These are phyloP conservation scores for Paedocypris micromegethes DNA, from an alignment of 2,797 vertebrate genomes.

Conservation along the genomic window DNA sequence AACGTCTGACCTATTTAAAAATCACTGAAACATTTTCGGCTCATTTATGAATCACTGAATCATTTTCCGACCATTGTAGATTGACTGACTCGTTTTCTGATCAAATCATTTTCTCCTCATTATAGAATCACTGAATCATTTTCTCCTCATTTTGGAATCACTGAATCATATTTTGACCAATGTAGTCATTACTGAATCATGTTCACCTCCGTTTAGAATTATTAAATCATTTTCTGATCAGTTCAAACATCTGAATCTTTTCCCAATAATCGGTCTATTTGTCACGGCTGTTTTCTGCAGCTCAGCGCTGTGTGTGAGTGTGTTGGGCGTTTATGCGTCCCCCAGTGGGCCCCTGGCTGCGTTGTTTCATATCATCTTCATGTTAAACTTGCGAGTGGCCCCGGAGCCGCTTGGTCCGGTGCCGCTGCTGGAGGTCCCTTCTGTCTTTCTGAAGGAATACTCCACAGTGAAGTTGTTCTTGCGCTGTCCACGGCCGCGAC, in stretches of 20 bases:
- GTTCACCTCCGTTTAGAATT: too few relatives aligned
- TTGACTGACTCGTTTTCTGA: too few relatives aligned
- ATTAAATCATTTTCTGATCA: too few relatives aligned
- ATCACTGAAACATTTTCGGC: too few relatives aligned
- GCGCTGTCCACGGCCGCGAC: slow-evolving; percentile 91
- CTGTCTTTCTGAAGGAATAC: slow-evolving; percentile 94
- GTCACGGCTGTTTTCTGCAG: slow-evolving; percentile 53
- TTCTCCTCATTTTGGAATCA: too few relatives aligned
- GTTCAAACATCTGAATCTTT: background rate
- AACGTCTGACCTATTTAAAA: too few relatives aligned
- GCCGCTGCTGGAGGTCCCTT: slow-evolving; percentile 72
- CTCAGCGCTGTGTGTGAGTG: slow-evolving; percentile 67
- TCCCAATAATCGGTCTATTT: slow-evolving; percentile 2
- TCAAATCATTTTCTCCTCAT: too few relatives aligned
- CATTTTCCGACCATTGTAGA: too few relatives aligned
- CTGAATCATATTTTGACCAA: too few relatives aligned
- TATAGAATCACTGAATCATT: too few relatives aligned
- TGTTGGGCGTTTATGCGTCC: slow-evolving; percentile 74
- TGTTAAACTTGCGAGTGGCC: slow-evolving; percentile 93
- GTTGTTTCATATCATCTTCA: slow-evolving; percentile 98
- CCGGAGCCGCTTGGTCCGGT: slow-evolving; percentile 63
- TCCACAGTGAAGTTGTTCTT: slow-evolving; percentile 97
- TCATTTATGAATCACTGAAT: too few relatives aligned
- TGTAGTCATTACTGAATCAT: too few relatives aligned
- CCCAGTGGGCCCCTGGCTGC: slow-evolving; percentile 75